Conservation (phyloP, 1,140 invertebrate genomes). For the Drosophila pallidifrons region DNA sequence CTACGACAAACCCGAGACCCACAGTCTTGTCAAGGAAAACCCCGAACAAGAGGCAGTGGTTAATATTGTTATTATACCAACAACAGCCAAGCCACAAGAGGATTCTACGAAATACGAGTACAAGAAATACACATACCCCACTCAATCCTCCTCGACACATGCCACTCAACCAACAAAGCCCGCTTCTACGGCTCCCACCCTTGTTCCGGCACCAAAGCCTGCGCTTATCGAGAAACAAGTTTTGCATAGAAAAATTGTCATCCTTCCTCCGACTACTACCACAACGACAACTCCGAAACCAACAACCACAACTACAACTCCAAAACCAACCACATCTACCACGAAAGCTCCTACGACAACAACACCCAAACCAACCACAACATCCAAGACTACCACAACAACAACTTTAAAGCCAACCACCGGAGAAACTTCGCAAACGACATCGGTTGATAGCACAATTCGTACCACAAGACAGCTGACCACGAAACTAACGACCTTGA, state of each 20-base stretch:
- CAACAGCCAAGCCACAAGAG: slow-evolving; percentile 3
- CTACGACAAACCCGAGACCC: background rate
- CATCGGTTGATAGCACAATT: slow-evolving; percentile 8
- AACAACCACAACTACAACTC: background rate
- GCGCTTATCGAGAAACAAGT: too few relatives aligned
- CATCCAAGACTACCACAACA: background rate
- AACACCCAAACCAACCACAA: background rate
- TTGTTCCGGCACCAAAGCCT: too few relatives aligned
- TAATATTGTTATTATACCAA: slow-evolving; percentile 4
- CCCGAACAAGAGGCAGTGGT: slow-evolving; percentile 9
- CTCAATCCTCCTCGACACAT: background rate
- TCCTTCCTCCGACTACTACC: background rate
- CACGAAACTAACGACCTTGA: background rate
- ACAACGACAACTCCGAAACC: background rate
- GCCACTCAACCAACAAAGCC: background rate
- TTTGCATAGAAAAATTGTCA: too few relatives aligned
- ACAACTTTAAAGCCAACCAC: slow-evolving; percentile 52
- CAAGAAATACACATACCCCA: too few relatives aligned
- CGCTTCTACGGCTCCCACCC: background rate
- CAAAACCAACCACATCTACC: background rate
- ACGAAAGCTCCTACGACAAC: background rate
- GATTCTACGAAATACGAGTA: too few relatives aligned
- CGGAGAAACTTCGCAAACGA: background rate
- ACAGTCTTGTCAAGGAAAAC: slow-evolving; percentile 6
- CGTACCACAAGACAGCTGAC: slow-evolving; percentile 9